Conservation (phyloP, 1,140 invertebrate species). For the Lanistes nyassanus region DNA sequence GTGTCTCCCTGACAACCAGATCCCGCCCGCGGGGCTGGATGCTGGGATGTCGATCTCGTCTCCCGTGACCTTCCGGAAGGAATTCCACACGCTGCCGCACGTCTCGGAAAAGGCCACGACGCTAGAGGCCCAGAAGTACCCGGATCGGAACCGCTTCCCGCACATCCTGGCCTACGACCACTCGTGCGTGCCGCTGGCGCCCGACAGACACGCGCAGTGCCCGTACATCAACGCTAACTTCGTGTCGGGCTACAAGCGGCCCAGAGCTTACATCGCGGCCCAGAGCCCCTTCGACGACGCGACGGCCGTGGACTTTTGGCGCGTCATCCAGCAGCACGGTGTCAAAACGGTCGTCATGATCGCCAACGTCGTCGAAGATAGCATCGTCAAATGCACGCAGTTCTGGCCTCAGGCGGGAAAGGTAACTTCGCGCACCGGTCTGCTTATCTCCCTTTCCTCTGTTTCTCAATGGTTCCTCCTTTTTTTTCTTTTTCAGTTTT, state of each 20-base stretch:
- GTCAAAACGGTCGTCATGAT: slow-evolving; percentile 60
- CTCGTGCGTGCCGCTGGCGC: slow-evolving; percentile 49
- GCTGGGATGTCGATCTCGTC: slow-evolving; percentile 10
- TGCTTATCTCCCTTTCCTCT: slow-evolving; percentile 28
- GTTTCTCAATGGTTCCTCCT: too few relatives aligned
- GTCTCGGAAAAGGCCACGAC: slow-evolving; percentile 32
- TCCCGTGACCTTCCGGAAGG: slow-evolving; percentile 54
- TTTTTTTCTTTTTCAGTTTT: too few relatives aligned
- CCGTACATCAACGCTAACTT: slow-evolving; percentile 97
- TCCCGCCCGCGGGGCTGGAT: background rate
- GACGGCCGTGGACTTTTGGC: slow-evolving; percentile 63
- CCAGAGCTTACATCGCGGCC: slow-evolving; percentile 58
- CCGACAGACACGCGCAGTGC: slow-evolving; percentile 57
- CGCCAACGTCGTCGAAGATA: slow-evolving; percentile 59
- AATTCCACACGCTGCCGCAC: slow-evolving; percentile 58
- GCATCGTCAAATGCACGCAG: slow-evolving; percentile 64
- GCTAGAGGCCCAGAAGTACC: slow-evolving; percentile 42
- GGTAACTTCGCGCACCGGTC: slow-evolving; percentile 47
- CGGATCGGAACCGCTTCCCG: slow-evolving; percentile 57
- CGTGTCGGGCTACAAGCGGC: slow-evolving; percentile 54
- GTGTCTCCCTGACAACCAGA: slow-evolving; percentile 37
- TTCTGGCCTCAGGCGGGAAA: slow-evolving; percentile 62
- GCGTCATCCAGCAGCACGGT: slow-evolving; percentile 58
- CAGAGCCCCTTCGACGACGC: slow-evolving; percentile 63
- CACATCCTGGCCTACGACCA: slow-evolving; percentile 64